Conservation (phyloP, 2,113 vertebrate genomes). For the Xenopus borealis region DNA sequence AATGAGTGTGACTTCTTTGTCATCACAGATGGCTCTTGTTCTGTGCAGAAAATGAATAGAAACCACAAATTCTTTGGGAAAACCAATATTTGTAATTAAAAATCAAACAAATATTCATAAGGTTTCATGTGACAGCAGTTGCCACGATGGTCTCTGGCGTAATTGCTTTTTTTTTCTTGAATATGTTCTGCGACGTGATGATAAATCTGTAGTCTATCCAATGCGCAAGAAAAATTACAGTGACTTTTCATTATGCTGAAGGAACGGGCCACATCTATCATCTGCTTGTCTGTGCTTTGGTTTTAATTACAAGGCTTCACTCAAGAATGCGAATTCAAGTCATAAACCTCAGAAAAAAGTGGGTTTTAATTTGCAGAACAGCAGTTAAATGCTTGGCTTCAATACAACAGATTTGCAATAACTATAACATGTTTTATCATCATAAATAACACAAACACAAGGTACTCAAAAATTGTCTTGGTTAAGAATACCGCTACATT, state of each 20-base stretch:
- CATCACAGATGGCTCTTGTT: constrained; percentile 40
- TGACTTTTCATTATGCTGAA: constrained; percentile 44
- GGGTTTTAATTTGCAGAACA: constrained; percentile 59
- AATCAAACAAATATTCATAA: constrained; percentile 54
- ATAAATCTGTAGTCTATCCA: constrained; percentile 54
- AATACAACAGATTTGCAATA: constrained; percentile 48
- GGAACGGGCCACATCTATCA: constrained; percentile 55
- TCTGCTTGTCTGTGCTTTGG: constrained; percentile 52
- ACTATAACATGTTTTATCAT: constrained; percentile 31
- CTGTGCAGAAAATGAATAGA: constrained; percentile 45
- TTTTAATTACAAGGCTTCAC: constrained; percentile 61
- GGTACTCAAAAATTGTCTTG: not conserved
- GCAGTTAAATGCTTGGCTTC: constrained; percentile 55
- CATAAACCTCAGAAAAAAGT: constrained; percentile 57
- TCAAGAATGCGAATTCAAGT: constrained; percentile 56
- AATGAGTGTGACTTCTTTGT: not conserved
- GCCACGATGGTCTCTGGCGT: constrained; percentile 47
- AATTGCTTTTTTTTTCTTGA: constrained; percentile 51
- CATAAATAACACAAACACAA: constrained; percentile 26
- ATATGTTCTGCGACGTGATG: constrained; percentile 54
- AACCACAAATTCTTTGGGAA: constrained; percentile 43
- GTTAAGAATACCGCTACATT: not conserved
- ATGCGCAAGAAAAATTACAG: constrained; percentile 51
- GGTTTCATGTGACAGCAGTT: constrained; percentile 55
- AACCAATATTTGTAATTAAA: constrained; percentile 50